Base-by-base conservation (phyloP, 92 coral and sea anemone genomes). In the Scolanthus callimorphus region DNA sequence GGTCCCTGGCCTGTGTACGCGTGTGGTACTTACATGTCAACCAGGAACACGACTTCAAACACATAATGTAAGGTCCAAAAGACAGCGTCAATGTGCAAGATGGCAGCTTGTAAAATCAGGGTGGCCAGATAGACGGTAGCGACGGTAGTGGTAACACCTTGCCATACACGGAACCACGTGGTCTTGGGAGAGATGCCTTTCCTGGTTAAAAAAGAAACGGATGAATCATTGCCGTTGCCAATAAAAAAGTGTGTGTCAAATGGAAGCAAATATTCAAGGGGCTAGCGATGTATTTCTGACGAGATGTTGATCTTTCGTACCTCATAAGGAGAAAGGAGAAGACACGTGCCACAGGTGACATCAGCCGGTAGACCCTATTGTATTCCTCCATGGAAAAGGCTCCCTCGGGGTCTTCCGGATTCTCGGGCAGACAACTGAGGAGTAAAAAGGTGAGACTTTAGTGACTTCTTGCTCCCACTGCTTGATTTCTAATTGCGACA, bases 21-120 rank as follows among this genome's bases (percentile, higher is more conserved):
- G n/a, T n/a, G n/a, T n/a, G n/a, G n/a, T 50, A 86, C 95, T 87
- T 56, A 87, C 96, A 87, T 73, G 71, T 87, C 96, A 39, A 78
- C 77, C 28, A 78, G 59, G 51, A 71, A 87, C 46, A 83, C 22
- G 48, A 78, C 17, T 25, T 87, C 96, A 50, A 84, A 78, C 57
- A 67, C 51, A 63, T 87, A 87, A 60, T 87, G 83, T 21, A 83
- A 34, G 25, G 82, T 59, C 96, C 96, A 87, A 6, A 87, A 64
- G 12, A 60, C 27, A 10, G 78, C 70, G 64, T 64, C 55, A 45
- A 83, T 74, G 59, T 87, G 96, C 30, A 87, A 55, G 37, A 87
- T 58, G 0, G 96, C 83, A 23, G 96, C 90, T 60, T 87, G 96
- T 11, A 87, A 70, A 1, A 71, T 59, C 0, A 87, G 43, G 9